Base-by-base conservation (phyloP, 2,113 vertebrate genomes). In the Prionailurus bengalensis region DNA sequence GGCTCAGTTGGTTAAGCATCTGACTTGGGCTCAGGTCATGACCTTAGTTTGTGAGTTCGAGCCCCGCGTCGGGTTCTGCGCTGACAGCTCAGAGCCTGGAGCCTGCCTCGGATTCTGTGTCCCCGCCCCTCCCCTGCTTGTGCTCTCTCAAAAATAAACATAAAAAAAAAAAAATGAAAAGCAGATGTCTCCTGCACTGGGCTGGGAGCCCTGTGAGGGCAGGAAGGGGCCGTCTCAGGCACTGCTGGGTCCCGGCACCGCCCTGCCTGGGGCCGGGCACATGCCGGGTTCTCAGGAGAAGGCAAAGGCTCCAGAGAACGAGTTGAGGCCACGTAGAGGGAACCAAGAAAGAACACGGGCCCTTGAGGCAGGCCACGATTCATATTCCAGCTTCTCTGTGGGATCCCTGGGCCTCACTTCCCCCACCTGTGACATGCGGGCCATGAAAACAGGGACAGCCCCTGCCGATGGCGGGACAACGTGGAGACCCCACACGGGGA, bases 311-410 rank as follows among this genome's bases (percentile, higher is more conserved):
- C 66, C 7, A 31, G 19, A 55, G 48, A 1, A 55, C 65, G 45
- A 21, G 65, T 11, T 4, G 0, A 39, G 42, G 31, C 48, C 48
- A 5, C 5, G 1, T 21, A 25, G 63, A 65, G 23, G 61, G 48
- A 9, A 9, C n/a, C 4, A 25, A 31, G 23, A 31, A 17, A 33
- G 51, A 25, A 79, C 2, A 4, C 0, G 1, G 14, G 42, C n/a
- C 78, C n/a, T 31, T 1, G 2, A 5, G 2, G 25, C 14, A 14
- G 86, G 29, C 63, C 1, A 0, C 5, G 19, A 42, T 39, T 63
- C 71, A 11, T 16, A 55, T 4, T 6, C 36, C 15, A 36, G 70
- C 33, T 63, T 27, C 82, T 45, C 21, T 16, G 1, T 19, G 61
- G 3, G 42, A 31, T 1, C 68, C 31, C 39, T 27, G 4, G 39